Conservation (phyloP, 2,888 invertebrate genomes). For the Ditylenchus weischeri region DNA sequence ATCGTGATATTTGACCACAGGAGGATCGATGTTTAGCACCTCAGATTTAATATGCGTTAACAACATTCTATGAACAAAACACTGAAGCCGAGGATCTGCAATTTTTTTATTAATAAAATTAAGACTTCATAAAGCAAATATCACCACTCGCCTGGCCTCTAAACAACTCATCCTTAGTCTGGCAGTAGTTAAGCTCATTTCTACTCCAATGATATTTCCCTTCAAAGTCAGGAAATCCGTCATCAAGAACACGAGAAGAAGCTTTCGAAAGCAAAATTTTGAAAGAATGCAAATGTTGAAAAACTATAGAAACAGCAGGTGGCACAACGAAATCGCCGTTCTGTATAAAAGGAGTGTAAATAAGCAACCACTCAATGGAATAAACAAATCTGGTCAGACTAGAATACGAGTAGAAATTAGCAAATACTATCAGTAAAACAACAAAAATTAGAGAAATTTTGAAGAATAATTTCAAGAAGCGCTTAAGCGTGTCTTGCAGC, state of each 20-base stretch:
- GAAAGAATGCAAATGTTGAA: slow-evolving; percentile 12
- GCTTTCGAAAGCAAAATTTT: slow-evolving; percentile 1
- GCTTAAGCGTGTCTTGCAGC: not conserved
- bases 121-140: not conserved
- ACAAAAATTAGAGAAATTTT: not conserved
- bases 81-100: slow-evolving; percentile 5
- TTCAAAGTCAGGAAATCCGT: slow-evolving; percentile 16
- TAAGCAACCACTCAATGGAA: slow-evolving; percentile 16
- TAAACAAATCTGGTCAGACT: slow-evolving; percentile 15
- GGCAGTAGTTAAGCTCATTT: slow-evolving; percentile 7
- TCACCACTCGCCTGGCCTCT: slow-evolving; percentile 15
- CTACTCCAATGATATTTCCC: slow-evolving; percentile 18
- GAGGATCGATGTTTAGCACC: slow-evolving; percentile 31
- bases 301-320: slow-evolving; percentile 7
- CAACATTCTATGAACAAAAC: not conserved
- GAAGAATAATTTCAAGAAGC: not conserved
- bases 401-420: slow-evolving; percentile 17
- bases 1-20: slow-evolving; percentile 31
- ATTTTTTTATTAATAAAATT: not conserved
- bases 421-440: slow-evolving; percentile 11
- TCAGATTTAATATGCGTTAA: slow-evolving; percentile 20
- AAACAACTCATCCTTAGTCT: slow-evolving; percentile 9
- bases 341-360: slow-evolving; percentile 14
- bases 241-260: slow-evolving; percentile 7
- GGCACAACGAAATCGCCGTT: slow-evolving; percentile 15